phyloP scores from a whole-genome alignment of 2,113 vertebrate species.

The Notothenia coriiceps region DNA sequence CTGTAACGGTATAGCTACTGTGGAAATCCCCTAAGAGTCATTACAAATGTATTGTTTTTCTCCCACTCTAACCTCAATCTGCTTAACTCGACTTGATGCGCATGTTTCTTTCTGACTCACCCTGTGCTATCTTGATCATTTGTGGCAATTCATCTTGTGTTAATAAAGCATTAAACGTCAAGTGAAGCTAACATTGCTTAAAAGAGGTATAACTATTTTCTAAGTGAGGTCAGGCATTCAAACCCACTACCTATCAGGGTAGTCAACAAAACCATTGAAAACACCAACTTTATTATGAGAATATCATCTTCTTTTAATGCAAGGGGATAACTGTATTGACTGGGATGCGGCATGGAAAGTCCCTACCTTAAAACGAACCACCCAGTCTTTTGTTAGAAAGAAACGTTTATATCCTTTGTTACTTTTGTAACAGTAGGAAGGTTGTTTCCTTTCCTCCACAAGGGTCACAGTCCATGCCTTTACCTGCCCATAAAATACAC shows the following conservation, averaged over 20 bases:
- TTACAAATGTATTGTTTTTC: constrained; percentile 59
- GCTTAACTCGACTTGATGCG: constrained; percentile 10
- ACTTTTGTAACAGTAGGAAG: neutral
- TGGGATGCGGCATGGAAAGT: constrained; percentile 72
- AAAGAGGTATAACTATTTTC: neutral
- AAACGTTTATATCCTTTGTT: constrained; percentile 4
- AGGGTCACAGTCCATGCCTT: neutral
- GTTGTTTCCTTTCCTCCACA: neutral
- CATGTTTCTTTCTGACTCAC: constrained; percentile 55
- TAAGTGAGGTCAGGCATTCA: neutral
- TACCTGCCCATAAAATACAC: neutral
- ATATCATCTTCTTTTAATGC: constrained; percentile 30
- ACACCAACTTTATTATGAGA: constrained; percentile 4
- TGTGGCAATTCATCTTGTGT: constrained; percentile 18
- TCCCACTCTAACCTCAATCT: constrained; percentile 46
- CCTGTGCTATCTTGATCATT: neutral
- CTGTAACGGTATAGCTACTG: constrained; percentile 12
- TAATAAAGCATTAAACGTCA: constrained; percentile 8
- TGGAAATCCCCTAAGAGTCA: constrained; percentile 75
- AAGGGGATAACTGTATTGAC: neutral
- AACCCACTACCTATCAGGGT: neutral
- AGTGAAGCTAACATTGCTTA: neutral
- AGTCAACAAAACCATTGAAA: neutral
- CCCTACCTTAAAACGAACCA: constrained; percentile 60
- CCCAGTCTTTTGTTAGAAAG: constrained; percentile 2